phyloP scores from a whole-genome alignment of 2,888 invertebrate species.

The Aleiodes testaceus region DNA sequence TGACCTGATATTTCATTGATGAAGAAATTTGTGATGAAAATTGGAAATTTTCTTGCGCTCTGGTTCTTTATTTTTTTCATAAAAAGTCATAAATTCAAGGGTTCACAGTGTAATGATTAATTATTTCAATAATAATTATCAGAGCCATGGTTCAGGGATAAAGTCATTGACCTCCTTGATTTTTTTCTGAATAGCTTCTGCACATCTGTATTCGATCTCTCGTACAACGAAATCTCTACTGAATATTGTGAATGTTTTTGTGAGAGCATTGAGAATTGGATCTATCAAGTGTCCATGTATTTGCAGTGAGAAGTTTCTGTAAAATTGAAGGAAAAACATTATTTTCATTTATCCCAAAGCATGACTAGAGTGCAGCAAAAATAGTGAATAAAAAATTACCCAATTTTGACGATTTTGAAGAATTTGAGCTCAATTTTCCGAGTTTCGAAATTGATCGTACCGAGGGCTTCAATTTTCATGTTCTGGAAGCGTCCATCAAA shows the following conservation, averaged over 20 bases:
- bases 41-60: not conserved
- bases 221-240: constrained; percentile 46
- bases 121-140: not conserved
- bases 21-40: not conserved
- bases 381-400: constrained; percentile 53
- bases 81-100: not conserved
- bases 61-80: constrained; percentile 9
- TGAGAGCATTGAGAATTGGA: constrained; percentile 49
- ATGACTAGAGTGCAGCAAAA: not conserved
- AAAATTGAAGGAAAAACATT: constrained; percentile 11
- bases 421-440: constrained; percentile 47
- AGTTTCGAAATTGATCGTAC: constrained; percentile 46
- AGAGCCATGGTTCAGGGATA: constrained; percentile 16
- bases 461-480: constrained; percentile 42
- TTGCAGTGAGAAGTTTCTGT: constrained; percentile 52
- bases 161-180: constrained; percentile 47
- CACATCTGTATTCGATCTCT: constrained; percentile 43
- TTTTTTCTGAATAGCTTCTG: constrained; percentile 38
- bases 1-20: constrained; percentile 1
- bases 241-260: constrained; percentile 43
- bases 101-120: too few relatives aligned
- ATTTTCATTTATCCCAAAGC: not conserved
- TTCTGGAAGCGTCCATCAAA: constrained; percentile 50
- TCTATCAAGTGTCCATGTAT: constrained; percentile 55
- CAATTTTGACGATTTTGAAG: constrained; percentile 50